Evolutionary conservation across 2,888 invertebrate genomes (phyloP).

Genomic region (Apantesis nais): DNA sequence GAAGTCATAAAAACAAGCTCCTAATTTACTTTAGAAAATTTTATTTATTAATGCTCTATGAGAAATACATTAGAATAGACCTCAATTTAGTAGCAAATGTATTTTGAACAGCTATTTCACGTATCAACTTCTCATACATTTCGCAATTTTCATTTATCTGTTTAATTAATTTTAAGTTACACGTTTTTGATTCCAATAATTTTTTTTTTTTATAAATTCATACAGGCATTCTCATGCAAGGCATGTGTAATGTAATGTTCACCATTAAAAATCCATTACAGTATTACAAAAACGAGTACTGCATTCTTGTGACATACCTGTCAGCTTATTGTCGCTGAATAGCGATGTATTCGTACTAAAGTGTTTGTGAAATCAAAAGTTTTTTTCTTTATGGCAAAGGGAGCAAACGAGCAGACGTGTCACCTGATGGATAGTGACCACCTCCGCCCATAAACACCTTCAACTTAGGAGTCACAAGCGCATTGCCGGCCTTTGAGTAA

Average conservation of each 20-base stretch:
- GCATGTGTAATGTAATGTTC: constrained; percentile 25
- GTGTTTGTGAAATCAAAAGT: constrained; percentile 7
- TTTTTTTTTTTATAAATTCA: background rate
- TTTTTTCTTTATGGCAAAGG: no score
- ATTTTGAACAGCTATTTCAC: background rate
- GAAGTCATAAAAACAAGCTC: background rate
- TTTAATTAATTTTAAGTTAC: background rate
- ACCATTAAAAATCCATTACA: constrained; percentile 48
- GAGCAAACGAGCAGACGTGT: no score
- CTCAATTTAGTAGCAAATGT: background rate
- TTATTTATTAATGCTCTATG: background rate
- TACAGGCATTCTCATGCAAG: constrained; percentile 29
- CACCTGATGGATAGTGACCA: no score
- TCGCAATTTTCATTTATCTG: background rate
- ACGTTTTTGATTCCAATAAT: background rate
- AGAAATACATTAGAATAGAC: background rate
- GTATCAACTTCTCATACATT: background rate
- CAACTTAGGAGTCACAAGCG: no score
- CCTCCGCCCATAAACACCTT: no score
- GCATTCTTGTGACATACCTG: constrained; percentile 40
- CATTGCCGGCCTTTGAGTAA: no score
- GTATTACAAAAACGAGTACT: constrained; percentile 32
- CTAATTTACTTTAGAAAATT: background rate
- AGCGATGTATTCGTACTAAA: constrained; percentile 16
- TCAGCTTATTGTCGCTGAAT: constrained; percentile 32